These are phyloP conservation scores for Antheraea mylitta DNA, from an alignment of 1,140 invertebrate species.

Conservation along the genomic window DNA sequence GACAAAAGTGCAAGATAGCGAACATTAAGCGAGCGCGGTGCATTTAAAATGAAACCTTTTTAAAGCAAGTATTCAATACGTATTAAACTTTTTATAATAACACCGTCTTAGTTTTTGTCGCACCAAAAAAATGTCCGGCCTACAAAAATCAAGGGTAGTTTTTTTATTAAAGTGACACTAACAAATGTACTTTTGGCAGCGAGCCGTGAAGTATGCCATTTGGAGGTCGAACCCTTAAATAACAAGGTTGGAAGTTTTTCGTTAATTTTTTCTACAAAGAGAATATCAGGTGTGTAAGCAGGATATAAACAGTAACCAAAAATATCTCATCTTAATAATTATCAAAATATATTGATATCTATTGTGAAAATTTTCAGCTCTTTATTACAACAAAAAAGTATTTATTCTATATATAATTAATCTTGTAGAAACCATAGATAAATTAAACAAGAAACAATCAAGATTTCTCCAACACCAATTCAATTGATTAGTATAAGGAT, in stretches of 20 bases:
- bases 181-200: conserved; percentile 9
- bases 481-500: too few species aligned
- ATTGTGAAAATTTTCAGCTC: too few species aligned
- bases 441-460: too few species aligned
- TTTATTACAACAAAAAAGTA: too few species aligned
- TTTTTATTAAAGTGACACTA: conserved; percentile 10
- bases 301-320: background rate
- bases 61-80: too few species aligned
- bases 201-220: conserved; percentile 12
- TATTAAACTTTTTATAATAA: too few species aligned
- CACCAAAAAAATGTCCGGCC: conserved; percentile 5
- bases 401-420: too few species aligned
- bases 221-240: conserved; percentile 15
- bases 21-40: too few species aligned
- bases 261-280: conserved; percentile 1
- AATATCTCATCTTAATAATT: background rate
- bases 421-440: too few species aligned
- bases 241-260: conserved; percentile 4
- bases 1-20: too few species aligned
- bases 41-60: too few species aligned
- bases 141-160: background rate
- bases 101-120: background rate
- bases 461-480: too few species aligned
- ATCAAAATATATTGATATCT: background rate
- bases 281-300: background rate